Evolutionary conservation across 2,888 invertebrate genomes (phyloP), one percentile per base, ranked within the genome.

Genomic region (Empis stercorea): DNA sequence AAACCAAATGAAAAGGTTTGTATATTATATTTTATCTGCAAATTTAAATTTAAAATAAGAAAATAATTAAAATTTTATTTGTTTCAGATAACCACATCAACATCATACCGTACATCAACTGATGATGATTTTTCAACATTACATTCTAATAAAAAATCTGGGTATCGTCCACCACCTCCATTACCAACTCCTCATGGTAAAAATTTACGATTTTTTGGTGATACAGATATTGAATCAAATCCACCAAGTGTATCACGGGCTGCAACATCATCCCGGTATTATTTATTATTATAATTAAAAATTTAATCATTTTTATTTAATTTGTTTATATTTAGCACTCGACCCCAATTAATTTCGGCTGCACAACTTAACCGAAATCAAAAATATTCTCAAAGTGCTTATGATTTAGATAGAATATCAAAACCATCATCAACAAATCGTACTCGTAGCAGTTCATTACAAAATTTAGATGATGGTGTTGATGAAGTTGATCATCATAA

Each of bases 201-300:
- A 64, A 86, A 78, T 68, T 75, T 87, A 11, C 78, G 87, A 44
- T 87, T 87, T 73, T 87, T 87, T 66, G 87, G 87, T 16, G 87
- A 87, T 66, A 87, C 87, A 10, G 87, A 87, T 61, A 73, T 76
- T 50, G 87, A 87, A 58, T 85, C 86, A 11, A 80, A 79, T 61
- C 74, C 73, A 23, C 74, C 73, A 14, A 78, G 77, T 52, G 59
- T 72, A 53, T 68, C 57, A 61, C 73, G 57, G 65, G 58, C 58
- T 44, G 46, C 51, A 23, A 59, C 56, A 55, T 61, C 60, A 46
- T 59, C 59, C 14, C 61, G 62, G 68, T 68, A 51, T 10, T 5
- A 20, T 10, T 10, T 32, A 13, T 23, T 17, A 3, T 5, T 16
- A 27, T 36, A 14, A 42, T 17, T 14, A 11, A 20, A n/a, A n/a